Evolutionary conservation across 1,140 invertebrate species (phyloP).

Genomic region (Anastatus disparis): DNA sequence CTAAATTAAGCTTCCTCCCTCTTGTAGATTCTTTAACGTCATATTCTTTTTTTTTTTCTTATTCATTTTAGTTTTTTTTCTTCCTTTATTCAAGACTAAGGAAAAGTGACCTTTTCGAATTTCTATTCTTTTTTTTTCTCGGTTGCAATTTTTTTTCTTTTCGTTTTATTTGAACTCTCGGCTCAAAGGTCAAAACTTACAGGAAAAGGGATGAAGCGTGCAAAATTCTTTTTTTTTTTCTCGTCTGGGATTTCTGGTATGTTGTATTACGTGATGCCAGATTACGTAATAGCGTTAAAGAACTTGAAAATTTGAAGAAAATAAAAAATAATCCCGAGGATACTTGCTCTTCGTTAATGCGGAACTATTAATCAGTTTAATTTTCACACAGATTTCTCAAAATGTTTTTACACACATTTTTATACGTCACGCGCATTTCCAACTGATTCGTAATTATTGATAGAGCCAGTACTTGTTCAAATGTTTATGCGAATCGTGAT

Average conservation of each 20-base stretch:
- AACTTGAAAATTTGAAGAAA: too few species aligned
- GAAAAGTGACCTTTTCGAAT: constrained; percentile 20
- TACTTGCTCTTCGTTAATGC: not conserved
- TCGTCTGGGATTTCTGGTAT: not conserved
- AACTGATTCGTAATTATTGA: too few species aligned
- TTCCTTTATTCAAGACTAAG: not conserved
- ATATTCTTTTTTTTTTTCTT: not conserved
- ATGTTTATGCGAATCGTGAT: too few species aligned
- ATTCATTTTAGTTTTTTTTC: not conserved
- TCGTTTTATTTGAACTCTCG: not conserved
- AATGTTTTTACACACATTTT: too few species aligned
- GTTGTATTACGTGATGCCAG: too few species aligned
- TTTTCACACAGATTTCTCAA: not conserved
- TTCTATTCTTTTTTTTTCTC: not conserved
- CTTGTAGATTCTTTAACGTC: too few species aligned
- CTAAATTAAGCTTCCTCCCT: constrained; percentile 25
- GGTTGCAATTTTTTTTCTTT: too few species aligned
- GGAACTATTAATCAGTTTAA: constrained; percentile 25
- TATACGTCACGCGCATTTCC: too few species aligned
- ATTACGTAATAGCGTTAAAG: not conserved
- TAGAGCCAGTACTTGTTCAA: too few species aligned
- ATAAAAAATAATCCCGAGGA: not conserved
- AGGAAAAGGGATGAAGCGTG: not conserved
- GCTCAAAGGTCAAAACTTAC: not conserved
- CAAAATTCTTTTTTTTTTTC: not conserved